A percentile compares a stretch with the other conserved stretches of the same genome.
These are phyloP conservation scores for Diorhabda sublineata DNA, from an alignment of 1,140 invertebrate genomes.

Conservation along the genomic window DNA sequence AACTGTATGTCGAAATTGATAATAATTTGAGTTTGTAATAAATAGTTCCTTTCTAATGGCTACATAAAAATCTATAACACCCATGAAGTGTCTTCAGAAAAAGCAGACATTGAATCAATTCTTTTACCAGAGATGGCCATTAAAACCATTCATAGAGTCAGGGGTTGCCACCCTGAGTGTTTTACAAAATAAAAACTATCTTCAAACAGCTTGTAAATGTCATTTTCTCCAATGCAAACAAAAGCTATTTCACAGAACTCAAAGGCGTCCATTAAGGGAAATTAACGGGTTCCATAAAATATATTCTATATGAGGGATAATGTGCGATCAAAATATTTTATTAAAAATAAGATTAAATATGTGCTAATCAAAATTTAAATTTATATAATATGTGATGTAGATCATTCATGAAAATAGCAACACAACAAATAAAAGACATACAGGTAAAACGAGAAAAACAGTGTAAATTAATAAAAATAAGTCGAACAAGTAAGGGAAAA, in stretches of 20 bases:
- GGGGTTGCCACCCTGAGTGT: conserved; percentile 11
- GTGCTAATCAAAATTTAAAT: no score
- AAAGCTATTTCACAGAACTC: background rate
- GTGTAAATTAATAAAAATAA: no score
- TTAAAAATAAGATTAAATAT: no score
- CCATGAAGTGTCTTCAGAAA: background rate
- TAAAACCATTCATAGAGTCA: background rate
- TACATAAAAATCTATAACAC: background rate
- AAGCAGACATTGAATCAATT: conserved; percentile 4
- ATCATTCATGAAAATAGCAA: no score
- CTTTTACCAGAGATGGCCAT: conserved; percentile 10
- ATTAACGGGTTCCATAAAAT: background rate
- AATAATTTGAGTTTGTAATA: no score
- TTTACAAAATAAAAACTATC: conserved; percentile 9
- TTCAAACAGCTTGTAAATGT: conserved; percentile 8
- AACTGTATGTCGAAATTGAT: no score
- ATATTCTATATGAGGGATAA: background rate
- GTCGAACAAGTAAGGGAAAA: no score
- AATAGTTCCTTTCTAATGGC: no score
- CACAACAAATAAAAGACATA: no score
- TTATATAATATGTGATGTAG: no score
- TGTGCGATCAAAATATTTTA: no score
- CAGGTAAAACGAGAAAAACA: no score
- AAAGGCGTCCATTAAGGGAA: background rate
- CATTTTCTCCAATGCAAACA: conserved; percentile 6